Evolutionary conservation across 2,113 vertebrate species (phyloP), one percentile per base, ranked within the genome.

Genomic region (Rhea pennata): DNA sequence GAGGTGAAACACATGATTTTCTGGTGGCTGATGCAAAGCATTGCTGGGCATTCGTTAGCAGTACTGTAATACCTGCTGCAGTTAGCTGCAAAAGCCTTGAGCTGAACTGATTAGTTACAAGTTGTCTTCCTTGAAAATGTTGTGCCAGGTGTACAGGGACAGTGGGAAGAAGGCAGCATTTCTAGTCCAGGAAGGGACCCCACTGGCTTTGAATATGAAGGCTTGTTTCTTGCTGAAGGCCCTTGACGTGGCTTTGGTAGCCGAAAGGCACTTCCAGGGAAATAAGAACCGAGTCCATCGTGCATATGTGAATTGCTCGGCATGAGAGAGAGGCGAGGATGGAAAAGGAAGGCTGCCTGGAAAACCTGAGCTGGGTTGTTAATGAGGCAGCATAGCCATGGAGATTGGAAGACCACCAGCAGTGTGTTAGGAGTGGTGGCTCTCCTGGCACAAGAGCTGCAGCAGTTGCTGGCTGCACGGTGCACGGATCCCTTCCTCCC

Each of bases 361-460:
- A 88, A 83, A 72, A 84, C 91, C 79, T 91, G 90, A 93, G 75
- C 80, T 69, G 93, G 39, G 64, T 93, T 94, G 54, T 48, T 97
- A 88, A 93, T 75, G 90, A 96, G 59, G 85, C 72, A 67, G 61
- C 27, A 85, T 53, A 13, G 31, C 14, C 90, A 82, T 5, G 76
- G 64, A 80, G 83, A 85, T 26, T 95, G 92, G 92, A 88, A 94
- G 93, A 93, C 58, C 48, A 42, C 82, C 92, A 84, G 82, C 50
- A 59, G 87, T 3, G 0, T 7, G 26, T 73, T 90, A 3, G 9
- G 71, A 85, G 78, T 6, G 9, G 4, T 21, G 46, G 62, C 48
- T 64, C 71, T 4, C 27, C 67, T 3, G 0, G 4, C 21, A 29
- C 54, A 64, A 50, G 66, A 81, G 8, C 53, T 1, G 5, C 26